Conservation (phyloP, 2,888 invertebrate species). For the Acrobasis repandana region DNA sequence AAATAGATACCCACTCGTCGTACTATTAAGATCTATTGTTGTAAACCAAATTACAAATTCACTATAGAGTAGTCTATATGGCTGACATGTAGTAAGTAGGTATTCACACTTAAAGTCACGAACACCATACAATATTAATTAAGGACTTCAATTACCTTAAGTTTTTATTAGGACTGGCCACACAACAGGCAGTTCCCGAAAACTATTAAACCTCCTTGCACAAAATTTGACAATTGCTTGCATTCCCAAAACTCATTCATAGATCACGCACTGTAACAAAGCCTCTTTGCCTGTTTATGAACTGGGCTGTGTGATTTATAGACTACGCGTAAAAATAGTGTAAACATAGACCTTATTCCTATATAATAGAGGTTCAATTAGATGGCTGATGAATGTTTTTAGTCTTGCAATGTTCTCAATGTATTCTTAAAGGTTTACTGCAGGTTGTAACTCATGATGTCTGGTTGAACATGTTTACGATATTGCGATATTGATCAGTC, state of each 20-base stretch:
- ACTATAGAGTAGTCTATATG: too few relatives aligned
- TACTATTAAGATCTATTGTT: too few relatives aligned
- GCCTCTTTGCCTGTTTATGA: constrained; percentile 51
- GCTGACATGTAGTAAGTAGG: too few relatives aligned
- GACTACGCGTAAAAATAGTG: constrained; percentile 26
- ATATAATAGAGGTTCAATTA: constrained; percentile 23
- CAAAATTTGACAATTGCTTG: constrained; percentile 37
- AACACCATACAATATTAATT: neutral
- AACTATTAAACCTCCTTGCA: constrained; percentile 31
- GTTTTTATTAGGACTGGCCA: constrained; percentile 22
- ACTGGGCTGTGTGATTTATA: constrained; percentile 48
- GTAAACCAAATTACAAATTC: too few relatives aligned
- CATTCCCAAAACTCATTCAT: constrained; percentile 68
- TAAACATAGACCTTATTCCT: constrained; percentile 22
- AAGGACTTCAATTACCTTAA: neutral
- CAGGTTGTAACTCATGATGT: constrained; percentile 60
- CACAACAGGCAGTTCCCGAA: constrained; percentile 20
- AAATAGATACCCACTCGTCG: too few relatives aligned
- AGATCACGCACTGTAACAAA: constrained; percentile 61
- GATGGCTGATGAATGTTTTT: constrained; percentile 34
- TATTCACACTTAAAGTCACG: too few relatives aligned
- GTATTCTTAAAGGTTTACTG: constrained; percentile 71
- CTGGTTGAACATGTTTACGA: constrained; percentile 33
- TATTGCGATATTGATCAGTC: neutral
- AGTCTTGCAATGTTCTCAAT: constrained; percentile 49